phyloP scores from a whole-genome alignment of 2,113 vertebrate species.

The Calidris pugnax region DNA sequence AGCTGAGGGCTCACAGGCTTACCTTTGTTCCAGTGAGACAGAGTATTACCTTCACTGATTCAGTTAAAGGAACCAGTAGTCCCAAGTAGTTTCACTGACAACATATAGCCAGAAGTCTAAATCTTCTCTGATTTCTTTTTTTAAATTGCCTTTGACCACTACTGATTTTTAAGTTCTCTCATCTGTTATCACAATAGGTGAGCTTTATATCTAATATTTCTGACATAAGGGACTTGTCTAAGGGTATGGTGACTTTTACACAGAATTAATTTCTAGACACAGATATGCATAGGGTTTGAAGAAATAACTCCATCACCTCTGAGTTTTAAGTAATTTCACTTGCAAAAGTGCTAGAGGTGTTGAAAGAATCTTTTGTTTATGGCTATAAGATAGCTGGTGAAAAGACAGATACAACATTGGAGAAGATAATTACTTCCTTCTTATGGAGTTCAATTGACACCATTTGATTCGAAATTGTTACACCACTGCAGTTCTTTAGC shows the following conservation, averaged over 20 bases:
- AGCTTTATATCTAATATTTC: neutral
- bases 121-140: neutral
- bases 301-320: neutral
- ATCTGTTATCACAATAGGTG: neutral
- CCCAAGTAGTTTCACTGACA: neutral
- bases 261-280: neutral
- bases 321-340: neutral
- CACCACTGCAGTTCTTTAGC: neutral
- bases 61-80: neutral
- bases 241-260: neutral
- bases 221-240: neutral
- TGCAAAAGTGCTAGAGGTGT: neutral
- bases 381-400: neutral
- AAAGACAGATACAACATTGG: neutral
- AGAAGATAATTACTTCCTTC: neutral
- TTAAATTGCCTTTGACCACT: neutral
- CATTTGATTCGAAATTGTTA: neutral
- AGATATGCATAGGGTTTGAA: neutral
- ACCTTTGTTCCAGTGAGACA: neutral
- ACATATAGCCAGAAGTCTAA: neutral
- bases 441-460: fast-evolving
- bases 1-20: neutral
- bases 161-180: neutral
- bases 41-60: neutral
- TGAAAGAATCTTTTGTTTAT: neutral